Percentiles rank a stretch among this genome's conserved stretches.
Evolutionary conservation across 1,140 invertebrate genomes (phyloP).

Genomic region (Teleopsis dalmanni): DNA sequence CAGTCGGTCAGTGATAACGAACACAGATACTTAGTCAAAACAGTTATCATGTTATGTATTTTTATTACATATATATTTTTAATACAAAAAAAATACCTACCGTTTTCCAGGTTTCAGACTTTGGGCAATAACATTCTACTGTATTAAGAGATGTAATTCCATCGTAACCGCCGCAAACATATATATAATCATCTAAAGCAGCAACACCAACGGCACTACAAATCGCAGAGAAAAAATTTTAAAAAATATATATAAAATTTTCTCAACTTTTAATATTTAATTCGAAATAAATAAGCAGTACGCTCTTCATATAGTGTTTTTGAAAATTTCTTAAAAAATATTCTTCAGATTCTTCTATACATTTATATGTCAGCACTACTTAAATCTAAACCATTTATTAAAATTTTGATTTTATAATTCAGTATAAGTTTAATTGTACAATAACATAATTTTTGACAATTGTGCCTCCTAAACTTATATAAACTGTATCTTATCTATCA

Average conservation of each 20-base stretch:
- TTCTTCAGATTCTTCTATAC: too few relatives aligned
- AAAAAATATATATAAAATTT: conserved; percentile 10
- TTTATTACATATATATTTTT: background rate
- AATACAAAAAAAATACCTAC: conserved; percentile 44
- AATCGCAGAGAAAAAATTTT: conserved; percentile 31
- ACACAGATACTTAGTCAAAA: too few relatives aligned
- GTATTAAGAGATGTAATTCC: conserved; percentile 79
- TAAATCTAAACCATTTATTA: too few relatives aligned
- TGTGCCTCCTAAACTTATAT: too few relatives aligned
- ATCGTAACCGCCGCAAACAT: conserved; percentile 85
- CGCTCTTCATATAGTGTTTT: conserved; percentile 1
- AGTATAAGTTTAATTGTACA: too few relatives aligned
- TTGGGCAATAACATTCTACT: conserved; percentile 75
- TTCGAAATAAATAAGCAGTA: too few relatives aligned
- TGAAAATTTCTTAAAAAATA: background rate
- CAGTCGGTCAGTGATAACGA: too few relatives aligned
- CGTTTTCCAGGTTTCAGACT: conserved; percentile 66
- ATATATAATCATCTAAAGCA: conserved; percentile 69
- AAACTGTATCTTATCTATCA: too few relatives aligned
- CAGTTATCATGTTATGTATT: too few relatives aligned
- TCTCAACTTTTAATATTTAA: conserved; percentile 4
- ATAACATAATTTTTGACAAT: too few relatives aligned
- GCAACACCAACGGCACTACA: conserved; percentile 73
- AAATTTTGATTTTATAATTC: too few relatives aligned
- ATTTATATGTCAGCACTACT: too few relatives aligned